A percentile compares a stretch with the other conserved stretches of the same genome.
These are phyloP conservation scores for Trinorchestia longiramus DNA, from an alignment of 1,140 invertebrate species.

Conservation along the genomic window DNA sequence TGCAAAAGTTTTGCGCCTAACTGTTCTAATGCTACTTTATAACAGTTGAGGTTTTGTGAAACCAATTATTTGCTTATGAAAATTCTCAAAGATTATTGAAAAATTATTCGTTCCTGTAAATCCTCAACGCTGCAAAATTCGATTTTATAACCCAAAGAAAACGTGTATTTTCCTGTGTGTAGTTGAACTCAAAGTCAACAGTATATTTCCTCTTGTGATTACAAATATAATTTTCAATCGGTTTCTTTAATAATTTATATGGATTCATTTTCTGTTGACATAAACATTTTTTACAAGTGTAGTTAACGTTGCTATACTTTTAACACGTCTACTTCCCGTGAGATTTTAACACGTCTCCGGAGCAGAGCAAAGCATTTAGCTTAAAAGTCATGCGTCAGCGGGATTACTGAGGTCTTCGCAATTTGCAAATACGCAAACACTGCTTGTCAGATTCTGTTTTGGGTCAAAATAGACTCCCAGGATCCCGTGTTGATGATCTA, in stretches of 20 bases:
- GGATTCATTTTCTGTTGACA: neutral
- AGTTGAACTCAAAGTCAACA: too few relatives aligned
- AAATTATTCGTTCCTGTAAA: too few relatives aligned
- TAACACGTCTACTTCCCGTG: neutral
- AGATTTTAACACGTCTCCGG: neutral
- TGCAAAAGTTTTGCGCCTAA: too few relatives aligned
- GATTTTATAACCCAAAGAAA: too few relatives aligned
- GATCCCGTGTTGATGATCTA: neutral
- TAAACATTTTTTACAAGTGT: neutral
- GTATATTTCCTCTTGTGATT: too few relatives aligned
- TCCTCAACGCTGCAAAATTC: too few relatives aligned
- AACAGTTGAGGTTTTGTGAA: too few relatives aligned
- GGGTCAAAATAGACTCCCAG: slow-evolving; percentile 18
- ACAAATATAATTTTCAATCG: too few relatives aligned
- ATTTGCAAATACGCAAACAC: slow-evolving; percentile 51
- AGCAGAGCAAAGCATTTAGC: neutral
- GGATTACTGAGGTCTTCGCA: neutral
- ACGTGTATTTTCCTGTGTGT: too few relatives aligned
- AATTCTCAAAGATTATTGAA: too few relatives aligned
- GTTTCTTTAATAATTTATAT: neutral
- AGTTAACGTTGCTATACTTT: neutral
- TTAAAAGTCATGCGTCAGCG: neutral
- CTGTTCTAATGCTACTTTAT: too few relatives aligned
- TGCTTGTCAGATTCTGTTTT: neutral
- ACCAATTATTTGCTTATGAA: too few relatives aligned